These are phyloP conservation scores for Ptilonorhynchus violaceus DNA, from an alignment of 2,113 vertebrate species.

Conservation along the genomic window DNA sequence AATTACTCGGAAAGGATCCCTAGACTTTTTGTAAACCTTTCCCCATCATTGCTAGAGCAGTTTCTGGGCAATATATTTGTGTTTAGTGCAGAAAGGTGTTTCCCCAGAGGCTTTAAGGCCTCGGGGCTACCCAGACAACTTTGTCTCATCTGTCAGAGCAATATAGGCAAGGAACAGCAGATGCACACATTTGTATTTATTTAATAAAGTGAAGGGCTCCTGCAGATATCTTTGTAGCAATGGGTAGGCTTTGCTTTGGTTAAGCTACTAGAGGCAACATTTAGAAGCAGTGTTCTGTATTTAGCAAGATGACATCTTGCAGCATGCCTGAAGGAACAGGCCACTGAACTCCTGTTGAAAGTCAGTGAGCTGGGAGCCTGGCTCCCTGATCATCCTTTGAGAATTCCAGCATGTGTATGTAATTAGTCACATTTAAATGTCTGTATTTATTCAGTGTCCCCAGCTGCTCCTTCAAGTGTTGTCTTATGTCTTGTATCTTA, in stretches of 20 bases:
- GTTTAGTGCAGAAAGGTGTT: background rate
- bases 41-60: background rate
- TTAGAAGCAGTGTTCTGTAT: conserved; percentile 54
- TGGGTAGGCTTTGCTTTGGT: background rate
- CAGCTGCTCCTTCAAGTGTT: conserved; percentile 52
- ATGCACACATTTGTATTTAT: background rate
- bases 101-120: background rate
- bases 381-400: conserved; percentile 44
- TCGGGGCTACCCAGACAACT: background rate
- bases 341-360: conserved; percentile 42
- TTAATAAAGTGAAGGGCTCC: background rate
- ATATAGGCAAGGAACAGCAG: background rate
- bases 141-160: background rate
- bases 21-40: background rate
- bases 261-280: background rate
- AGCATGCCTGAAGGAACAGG: conserved; percentile 38
- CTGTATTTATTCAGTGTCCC: conserved; percentile 54
- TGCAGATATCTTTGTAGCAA: background rate
- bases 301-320: conserved; percentile 64
- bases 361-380: conserved; percentile 32
- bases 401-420: conserved; percentile 61
- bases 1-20: background rate
- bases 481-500: conserved; percentile 29
- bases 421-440: conserved; percentile 62
- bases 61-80: background rate